Evolutionary conservation across 2,888 invertebrate genomes (phyloP), one percentile per base, ranked within the genome.

Genomic region (Rugalucina vietnamica): DNA sequence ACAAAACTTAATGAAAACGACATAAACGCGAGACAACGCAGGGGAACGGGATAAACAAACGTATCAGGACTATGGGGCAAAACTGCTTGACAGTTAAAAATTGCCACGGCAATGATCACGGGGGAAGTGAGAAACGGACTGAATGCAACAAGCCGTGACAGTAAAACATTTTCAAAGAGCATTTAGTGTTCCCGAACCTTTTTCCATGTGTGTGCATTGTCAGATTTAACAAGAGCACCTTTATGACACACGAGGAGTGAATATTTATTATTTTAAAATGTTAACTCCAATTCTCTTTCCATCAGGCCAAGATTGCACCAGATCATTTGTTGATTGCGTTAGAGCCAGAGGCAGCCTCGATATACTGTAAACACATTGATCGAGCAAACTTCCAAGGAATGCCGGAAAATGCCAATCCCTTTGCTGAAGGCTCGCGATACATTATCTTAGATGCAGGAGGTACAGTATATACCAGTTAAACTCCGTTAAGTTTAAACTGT

Each of bases 371-470:
- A 71, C 75, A 81, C 43, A 39, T 84, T 10, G 78, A 76, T 32
- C 43, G 81, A 29, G 36, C 76, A 1, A 24, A 73, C 0, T 74
- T 70, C 14, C 37, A 32, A 2, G 27, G 65, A n/a, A 29, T 71
- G 12, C 65, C 72, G 27, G 49, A 69, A 10, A 50, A 72, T 69
- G 83, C 84, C 76, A 73, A 43, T 34, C 76, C 73, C 1, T 70
- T 70, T 39, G 39, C 18, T 10, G 70, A 10, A 18, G 73, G 60
- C 37, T 54, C 83, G n/a, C 81, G 79, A 37, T 86, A 86, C 60
- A 81, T 86, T 81, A 76, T 86, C n/a, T 72, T 86, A 2, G 86
- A 86, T 57, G 70, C 82, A 8, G 86, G 86, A 81, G 86, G 86
- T 86, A 79, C n/a, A n/a, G n/a, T n/a, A n/a, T n/a, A n/a, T n/a